Percentiles rank a stretch among this genome's conserved stretches.
Conservation (phyloP, 2,888 invertebrate species). For the Calliphora vomitoria region DNA sequence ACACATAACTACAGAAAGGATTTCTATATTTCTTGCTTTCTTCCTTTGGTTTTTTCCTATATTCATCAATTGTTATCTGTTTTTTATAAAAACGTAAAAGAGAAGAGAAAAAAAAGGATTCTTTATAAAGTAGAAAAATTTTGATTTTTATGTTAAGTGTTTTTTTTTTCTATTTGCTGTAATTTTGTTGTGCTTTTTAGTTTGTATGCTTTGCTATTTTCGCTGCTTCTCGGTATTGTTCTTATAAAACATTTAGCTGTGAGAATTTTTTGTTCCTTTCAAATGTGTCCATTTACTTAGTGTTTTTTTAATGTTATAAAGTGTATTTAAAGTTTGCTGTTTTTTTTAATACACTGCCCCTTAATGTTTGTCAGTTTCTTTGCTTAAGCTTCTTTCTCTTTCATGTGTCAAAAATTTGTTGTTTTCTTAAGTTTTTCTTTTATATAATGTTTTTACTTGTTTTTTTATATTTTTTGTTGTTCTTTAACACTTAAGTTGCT, state of each 20-base stretch:
- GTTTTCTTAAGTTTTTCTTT: slow-evolving; percentile 57
- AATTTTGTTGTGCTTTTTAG: slow-evolving; percentile 45
- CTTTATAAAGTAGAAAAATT: slow-evolving; percentile 4
- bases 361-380: slow-evolving; percentile 38
- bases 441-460: slow-evolving; percentile 2
- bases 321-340: slow-evolving; percentile 68
- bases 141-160: slow-evolving; percentile 61
- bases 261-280: background rate
- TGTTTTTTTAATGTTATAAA: slow-evolving; percentile 57
- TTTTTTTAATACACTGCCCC: slow-evolving; percentile 5
- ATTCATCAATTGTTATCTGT: slow-evolving; percentile 68
- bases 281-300: slow-evolving; percentile 63
- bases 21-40: slow-evolving; percentile 18
- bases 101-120: slow-evolving; percentile 9
- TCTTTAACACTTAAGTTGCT: slow-evolving; percentile 65
- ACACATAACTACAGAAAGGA: slow-evolving; percentile 15
- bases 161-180: slow-evolving; percentile 31
- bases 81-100: background rate
- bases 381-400: slow-evolving; percentile 67
- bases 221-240: background rate
- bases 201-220: slow-evolving; percentile 32
- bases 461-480: too few relatives aligned
- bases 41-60: background rate
- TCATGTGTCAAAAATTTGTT: slow-evolving; percentile 65
- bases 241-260: background rate